phyloP scores from a whole-genome alignment of 2,888 invertebrate species.

The Punctoribates punctum region DNA sequence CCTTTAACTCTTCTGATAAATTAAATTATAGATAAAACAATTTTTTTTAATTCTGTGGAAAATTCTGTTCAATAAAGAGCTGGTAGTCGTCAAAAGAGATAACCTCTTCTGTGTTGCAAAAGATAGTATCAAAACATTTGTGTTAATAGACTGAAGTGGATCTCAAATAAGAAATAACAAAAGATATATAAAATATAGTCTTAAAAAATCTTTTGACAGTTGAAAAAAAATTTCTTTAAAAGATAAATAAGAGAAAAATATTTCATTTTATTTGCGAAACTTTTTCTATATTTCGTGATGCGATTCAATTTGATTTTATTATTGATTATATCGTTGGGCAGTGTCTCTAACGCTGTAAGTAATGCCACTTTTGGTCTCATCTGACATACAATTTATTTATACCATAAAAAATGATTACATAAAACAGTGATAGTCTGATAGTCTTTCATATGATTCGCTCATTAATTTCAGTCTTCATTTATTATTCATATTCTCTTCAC shows the following conservation, averaged over 20 bases:
- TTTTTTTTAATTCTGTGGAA: no score
- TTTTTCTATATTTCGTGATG: slow-evolving; percentile 20
- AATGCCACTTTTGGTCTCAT: not conserved
- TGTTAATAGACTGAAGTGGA: not conserved
- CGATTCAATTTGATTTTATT: slow-evolving; percentile 29
- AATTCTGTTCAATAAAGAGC: no score
- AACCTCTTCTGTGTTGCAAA: not conserved
- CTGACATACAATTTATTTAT: slow-evolving; percentile 14
- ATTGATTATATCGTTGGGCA: slow-evolving; percentile 24
- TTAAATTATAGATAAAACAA: no score
- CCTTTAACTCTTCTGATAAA: no score
- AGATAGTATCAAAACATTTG: not conserved
- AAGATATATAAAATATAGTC: not conserved
- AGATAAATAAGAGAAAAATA: not conserved
- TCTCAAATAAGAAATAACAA: not conserved
- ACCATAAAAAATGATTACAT: slow-evolving; percentile 15
- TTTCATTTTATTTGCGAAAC: not conserved
- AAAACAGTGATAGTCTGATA: not conserved
- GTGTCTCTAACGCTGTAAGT: slow-evolving; percentile 14
- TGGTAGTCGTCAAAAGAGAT: no score
- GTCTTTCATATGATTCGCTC: slow-evolving; percentile 13
- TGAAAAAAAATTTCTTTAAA: not conserved
- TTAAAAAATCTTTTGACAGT: slow-evolving; percentile 14
- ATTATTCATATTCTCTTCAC: slow-evolving; percentile 15
- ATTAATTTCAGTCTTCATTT: slow-evolving; percentile 19